Conservation (phyloP, 2,888 invertebrate genomes). For the Amblyteles armatorius region DNA sequence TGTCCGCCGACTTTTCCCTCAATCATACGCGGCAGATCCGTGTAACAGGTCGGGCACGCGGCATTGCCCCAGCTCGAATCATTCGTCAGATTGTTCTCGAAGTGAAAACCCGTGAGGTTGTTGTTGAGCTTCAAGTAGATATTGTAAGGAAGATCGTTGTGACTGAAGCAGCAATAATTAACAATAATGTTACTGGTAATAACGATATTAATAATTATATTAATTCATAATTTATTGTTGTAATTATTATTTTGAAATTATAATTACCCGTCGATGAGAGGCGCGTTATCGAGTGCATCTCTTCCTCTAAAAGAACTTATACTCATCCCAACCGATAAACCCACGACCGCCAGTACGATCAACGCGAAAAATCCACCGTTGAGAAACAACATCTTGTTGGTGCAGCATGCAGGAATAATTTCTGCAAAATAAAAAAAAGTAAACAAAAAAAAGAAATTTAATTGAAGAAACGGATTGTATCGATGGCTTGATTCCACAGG, state of each 20-base stretch:
- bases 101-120: constrained; percentile 82
- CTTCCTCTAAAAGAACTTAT: constrained; percentile 76
- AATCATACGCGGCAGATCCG: constrained; percentile 86
- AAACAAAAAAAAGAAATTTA: too few species aligned
- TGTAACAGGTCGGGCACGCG: constrained; percentile 83
- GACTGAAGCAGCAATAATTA: constrained; percentile 79
- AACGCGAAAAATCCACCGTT: constrained; percentile 67
- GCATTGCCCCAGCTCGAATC: constrained; percentile 83
- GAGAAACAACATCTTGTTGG: constrained; percentile 73
- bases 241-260: neutral
- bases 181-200: neutral
- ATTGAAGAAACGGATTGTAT: too few species aligned
- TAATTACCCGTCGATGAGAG: constrained; percentile 82
- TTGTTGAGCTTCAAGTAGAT: constrained; percentile 83
- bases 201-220: too few species aligned
- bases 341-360: constrained; percentile 65
- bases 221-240: too few species aligned
- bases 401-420: constrained; percentile 6
- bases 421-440: constrained; percentile 16
- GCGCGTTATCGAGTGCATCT: constrained; percentile 78
- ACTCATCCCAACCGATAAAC: constrained; percentile 74
- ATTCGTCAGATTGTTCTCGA: constrained; percentile 82
- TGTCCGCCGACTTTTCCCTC: constrained; percentile 87
- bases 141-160: constrained; percentile 86
- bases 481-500: too few species aligned